Base-by-base conservation (phyloP, 1,140 invertebrate species). In the Eupeodes corollae region DNA sequence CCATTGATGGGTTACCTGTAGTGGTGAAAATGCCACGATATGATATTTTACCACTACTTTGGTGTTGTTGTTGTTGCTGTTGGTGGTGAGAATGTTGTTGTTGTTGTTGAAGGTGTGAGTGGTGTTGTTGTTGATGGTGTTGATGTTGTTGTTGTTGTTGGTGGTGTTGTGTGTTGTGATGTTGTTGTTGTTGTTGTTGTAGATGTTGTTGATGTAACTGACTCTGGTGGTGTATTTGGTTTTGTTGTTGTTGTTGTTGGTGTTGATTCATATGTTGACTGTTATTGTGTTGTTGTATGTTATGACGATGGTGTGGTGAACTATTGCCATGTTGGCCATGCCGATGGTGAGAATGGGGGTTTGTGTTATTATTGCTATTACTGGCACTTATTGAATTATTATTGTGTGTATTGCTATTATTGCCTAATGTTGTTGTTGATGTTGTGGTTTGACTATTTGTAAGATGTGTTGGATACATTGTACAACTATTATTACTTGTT, bases 1-100 rank as follows among this genome's bases (percentile, higher is more conserved):
- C 76, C 68, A 68, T 77, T 69, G 55, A 75, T 63, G 67, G 76
- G 71, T 64, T 68, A 58, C 63, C 65, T 65, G 78, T 76, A 14
- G 78, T 77, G 48, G 82, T 75, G 72, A 83, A 80, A 58, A 84
- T 77, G 34, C 82, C 82, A 50, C 79, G 76, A 64, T 84, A 81
- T 64, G 74, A 82, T 68, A 75, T 79, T 73, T 75, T 83, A 65
- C 72, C 71, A 66, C 52, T 71, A 68, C 47, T 67, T 68, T 32
- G 69, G 66, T 31, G 76, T 71, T 53, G 75, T 46, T 67, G 74
- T 60, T 70, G 71, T 54, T 74, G 56, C 71, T 70, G 39, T 53
- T 69, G 47, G 56, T 60, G 46, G 47, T 59, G 56, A 47, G 60
- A 59, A 47, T 56, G 55, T 19, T 48, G 47, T 38, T 57, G 54